Base-by-base conservation (phyloP, 1,140 invertebrate species). In the Himalopsyche phryganea region DNA sequence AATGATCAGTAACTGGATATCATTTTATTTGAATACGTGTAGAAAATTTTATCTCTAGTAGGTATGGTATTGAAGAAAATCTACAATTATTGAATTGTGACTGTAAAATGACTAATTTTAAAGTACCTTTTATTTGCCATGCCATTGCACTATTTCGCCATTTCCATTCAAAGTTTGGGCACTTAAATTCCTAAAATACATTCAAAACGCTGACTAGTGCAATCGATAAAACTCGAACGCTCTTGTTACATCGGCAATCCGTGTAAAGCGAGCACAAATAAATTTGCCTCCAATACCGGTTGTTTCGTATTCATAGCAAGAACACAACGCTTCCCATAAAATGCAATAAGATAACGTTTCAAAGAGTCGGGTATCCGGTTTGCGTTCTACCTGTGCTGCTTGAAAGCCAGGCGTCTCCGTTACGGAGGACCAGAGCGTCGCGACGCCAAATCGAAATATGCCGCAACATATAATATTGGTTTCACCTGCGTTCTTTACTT, bases 301-400 rank as follows among this genome's bases (percentile, higher is more conserved):
- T 53, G 58, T 55, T 54, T 55, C 51, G 58, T 51, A 50, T 60
- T 60, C 50, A 54, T 49, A 50, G 51, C 42, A 23, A 55, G 58
- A 60, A 60, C 58, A 60, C 58, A 60, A 50, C 51, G 58, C 58
- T 54, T 38, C 36, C 35, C 36, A 42, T 50, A 50, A 56, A 61
- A 61, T 61, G 59, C 59, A 61, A 61, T 61, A 61, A 61, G 52
- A 61, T 61, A 61, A 51, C 51, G 42, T 51, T 61, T 50, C 59
- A 61, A 56, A 56, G 53, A 56, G 46, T 35, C 20, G 52, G 46
- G n/a, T 19, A 47, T 55, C 44, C 44, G 18, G 45, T 55, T 38
- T 23, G 42, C 52, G 18, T 11, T 10, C 50, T 18, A 17, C 6
- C 40, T 35, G 20, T 15, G 19, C 19, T 53, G 18, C 38, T 20